phyloP scores from a whole-genome alignment of 2,113 vertebrate genomes.

The Chloebia gouldiae region DNA sequence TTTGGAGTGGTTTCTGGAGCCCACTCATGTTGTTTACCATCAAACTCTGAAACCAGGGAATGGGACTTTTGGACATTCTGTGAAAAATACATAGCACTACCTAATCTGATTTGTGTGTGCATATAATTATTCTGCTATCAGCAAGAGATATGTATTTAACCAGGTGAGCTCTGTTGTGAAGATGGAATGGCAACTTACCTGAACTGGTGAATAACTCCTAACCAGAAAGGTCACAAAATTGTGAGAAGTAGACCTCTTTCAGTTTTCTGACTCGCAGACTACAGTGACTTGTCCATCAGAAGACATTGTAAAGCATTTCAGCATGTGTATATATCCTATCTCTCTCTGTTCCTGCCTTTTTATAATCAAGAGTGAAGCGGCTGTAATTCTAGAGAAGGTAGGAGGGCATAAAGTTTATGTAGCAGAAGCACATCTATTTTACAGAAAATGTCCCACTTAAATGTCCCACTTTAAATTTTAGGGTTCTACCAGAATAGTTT shows the following conservation, averaged over 20 bases:
- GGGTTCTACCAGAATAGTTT: background rate
- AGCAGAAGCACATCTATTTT: background rate
- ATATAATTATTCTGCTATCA: background rate
- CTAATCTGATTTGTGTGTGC: background rate
- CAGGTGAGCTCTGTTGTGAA: background rate
- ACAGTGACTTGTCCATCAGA: background rate
- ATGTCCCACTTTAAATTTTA: background rate
- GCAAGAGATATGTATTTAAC: background rate
- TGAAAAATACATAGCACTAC: background rate
- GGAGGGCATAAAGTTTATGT: background rate
- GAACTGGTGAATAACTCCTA: background rate
- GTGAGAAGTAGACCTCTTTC: background rate
- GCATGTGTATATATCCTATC: background rate
- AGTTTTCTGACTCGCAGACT: background rate
- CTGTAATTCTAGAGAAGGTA: background rate
- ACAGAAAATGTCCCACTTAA: background rate
- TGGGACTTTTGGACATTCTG: background rate
- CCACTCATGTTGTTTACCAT: fast-evolving
- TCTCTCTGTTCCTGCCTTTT: background rate
- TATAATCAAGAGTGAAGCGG: background rate
- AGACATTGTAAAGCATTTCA: background rate
- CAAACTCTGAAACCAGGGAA: background rate
- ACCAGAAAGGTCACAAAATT: background rate
- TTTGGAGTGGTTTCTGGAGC: background rate
- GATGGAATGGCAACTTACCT: background rate